Conservation (phyloP, 2,888 invertebrate species). For the Euplagia quadripunctaria region DNA sequence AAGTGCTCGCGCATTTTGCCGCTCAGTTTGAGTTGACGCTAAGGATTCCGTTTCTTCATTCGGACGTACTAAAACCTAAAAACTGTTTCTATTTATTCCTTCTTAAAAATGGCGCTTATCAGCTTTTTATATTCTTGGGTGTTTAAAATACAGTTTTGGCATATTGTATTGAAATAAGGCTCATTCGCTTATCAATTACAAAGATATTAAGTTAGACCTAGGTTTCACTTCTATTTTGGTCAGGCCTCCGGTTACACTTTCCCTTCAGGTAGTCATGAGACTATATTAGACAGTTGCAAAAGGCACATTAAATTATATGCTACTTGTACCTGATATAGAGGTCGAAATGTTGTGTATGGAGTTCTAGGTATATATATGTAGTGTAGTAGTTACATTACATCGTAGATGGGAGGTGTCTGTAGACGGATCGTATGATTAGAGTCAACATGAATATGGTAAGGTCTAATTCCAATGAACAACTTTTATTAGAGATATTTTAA, state of each 20-base stretch:
- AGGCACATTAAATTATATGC: not conserved
- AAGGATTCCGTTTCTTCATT: no score
- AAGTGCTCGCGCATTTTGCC: no score
- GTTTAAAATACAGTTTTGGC: not conserved
- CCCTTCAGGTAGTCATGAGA: conserved; percentile 19
- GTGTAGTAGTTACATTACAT: not conserved
- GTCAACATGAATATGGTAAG: not conserved
- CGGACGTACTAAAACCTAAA: no score
- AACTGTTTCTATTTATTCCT: no score
- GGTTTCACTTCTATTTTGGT: conserved; percentile 67
- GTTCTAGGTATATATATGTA: not conserved
- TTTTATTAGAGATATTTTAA: not conserved
- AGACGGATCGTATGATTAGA: not conserved
- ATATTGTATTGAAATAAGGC: no score
- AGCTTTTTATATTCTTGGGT: not conserved
- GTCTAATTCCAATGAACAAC: not conserved
- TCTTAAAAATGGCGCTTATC: not conserved
- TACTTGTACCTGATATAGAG: not conserved
- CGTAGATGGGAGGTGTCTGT: not conserved
- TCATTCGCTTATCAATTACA: conserved; percentile 59
- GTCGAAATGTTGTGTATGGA: not conserved
- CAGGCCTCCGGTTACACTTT: conserved; percentile 36
- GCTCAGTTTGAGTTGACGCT: no score
- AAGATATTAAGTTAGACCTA: conserved; percentile 62
- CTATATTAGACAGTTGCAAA: not conserved